Conservation (phyloP, 2,113 vertebrate species). For the Gulo gulo region DNA sequence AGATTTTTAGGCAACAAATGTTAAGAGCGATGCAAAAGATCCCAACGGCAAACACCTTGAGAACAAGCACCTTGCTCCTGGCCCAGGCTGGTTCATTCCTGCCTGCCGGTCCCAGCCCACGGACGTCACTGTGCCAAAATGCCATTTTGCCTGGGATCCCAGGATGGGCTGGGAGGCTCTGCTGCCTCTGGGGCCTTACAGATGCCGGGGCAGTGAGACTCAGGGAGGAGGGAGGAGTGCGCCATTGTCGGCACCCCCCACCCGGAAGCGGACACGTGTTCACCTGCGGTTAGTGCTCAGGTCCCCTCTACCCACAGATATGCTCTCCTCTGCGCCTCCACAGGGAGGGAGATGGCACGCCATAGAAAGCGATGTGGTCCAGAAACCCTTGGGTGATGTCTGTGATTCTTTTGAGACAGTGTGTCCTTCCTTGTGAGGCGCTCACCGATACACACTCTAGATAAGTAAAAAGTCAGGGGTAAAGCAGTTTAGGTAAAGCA, state of each 20-base stretch:
- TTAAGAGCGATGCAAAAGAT: not conserved
- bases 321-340: not conserved
- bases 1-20: not conserved
- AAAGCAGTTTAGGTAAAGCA: not conserved
- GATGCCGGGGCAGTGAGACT: accelerated
- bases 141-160: accelerated
- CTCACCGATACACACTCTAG: not conserved
- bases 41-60: no score
- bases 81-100: not conserved
- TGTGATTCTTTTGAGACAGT: accelerated
- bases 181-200: accelerated
- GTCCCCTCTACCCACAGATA: no score
- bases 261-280: accelerated
- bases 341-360: accelerated
- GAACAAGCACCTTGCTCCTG: not conserved
- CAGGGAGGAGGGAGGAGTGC: accelerated
- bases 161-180: not conserved
- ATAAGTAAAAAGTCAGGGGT: no score
- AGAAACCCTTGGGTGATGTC: not conserved
- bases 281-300: accelerated
- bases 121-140: accelerated
- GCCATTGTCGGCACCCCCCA: accelerated
- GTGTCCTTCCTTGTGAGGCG: not conserved
- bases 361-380: accelerated
- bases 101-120: not conserved